A percentile compares a stretch with the other conserved stretches of the same genome.
Evolutionary conservation across 2,888 invertebrate genomes (phyloP).

Genomic region (Hydraecia micacea): DNA sequence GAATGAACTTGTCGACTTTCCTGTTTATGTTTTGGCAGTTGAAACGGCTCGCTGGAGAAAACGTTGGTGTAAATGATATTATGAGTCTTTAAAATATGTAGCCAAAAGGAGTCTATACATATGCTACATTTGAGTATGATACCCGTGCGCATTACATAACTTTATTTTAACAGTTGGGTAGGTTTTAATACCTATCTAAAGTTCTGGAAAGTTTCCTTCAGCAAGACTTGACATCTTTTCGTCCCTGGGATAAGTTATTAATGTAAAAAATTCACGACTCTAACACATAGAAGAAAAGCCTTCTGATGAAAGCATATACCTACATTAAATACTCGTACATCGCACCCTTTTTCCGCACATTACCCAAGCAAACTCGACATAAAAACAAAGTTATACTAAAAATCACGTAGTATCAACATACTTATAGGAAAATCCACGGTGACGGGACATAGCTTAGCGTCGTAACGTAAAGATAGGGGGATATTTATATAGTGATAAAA

Average conservation of each 20-base stretch:
- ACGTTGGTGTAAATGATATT: constrained; percentile 1
- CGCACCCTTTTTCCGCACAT: constrained; percentile 50
- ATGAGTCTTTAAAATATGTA: neutral
- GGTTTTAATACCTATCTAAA: constrained; percentile 2
- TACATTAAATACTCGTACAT: constrained; percentile 48
- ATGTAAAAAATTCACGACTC: neutral
- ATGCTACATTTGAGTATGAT: neutral
- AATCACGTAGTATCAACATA: constrained; percentile 64
- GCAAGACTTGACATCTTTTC: neutral
- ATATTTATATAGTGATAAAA: constrained; percentile 89
- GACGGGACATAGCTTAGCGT: constrained; percentile 69
- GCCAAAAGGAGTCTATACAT: neutral
- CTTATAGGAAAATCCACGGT: constrained; percentile 64
- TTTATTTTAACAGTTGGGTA: neutral
- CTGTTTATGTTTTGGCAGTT: constrained; percentile 1
- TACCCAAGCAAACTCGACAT: constrained; percentile 53
- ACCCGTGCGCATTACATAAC: neutral
- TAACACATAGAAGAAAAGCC: neutral
- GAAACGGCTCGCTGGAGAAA: neutral
- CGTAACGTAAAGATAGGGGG: constrained; percentile 79
- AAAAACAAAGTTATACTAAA: constrained; percentile 62
- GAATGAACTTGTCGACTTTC: constrained; percentile 27
- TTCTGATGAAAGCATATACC: constrained; percentile 5
- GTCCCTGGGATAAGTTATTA: neutral
- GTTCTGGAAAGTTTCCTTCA: neutral